Percentiles rank a stretch among this genome's conserved stretches.
Conservation (phyloP, 2,113 vertebrate genomes). For the Casuarius casuarius region DNA sequence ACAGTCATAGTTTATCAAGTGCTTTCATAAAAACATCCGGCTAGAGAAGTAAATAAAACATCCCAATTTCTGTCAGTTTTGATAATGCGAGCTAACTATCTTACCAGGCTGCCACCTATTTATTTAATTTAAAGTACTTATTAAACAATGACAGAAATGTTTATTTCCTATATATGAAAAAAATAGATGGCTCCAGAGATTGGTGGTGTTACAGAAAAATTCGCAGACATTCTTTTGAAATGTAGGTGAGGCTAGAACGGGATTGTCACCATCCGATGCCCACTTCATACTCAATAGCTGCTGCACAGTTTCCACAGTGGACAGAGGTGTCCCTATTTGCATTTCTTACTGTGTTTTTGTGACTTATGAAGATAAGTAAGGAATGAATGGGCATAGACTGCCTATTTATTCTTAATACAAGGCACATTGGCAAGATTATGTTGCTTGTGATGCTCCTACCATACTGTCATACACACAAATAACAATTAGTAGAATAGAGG, state of each 20-base stretch:
- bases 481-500: background rate
- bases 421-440: background rate
- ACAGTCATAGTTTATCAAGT: background rate
- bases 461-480: background rate
- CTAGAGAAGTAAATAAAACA: background rate
- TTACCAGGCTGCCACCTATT: background rate
- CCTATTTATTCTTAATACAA: slow-evolving; percentile 6
- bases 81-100: background rate
- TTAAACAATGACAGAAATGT: background rate
- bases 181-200: background rate
- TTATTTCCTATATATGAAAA: background rate
- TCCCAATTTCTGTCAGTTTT: background rate
- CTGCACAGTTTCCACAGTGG: slow-evolving; percentile 19
- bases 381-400: slow-evolving; percentile 25
- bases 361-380: slow-evolving; percentile 13
- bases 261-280: background rate
- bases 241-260: background rate
- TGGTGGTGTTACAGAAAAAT: background rate
- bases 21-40: background rate
- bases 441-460: slow-evolving; percentile 15
- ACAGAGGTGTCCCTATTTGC: slow-evolving; percentile 51
- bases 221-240: background rate
- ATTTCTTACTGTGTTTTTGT: background rate
- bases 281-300: slow-evolving; percentile 1
- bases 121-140: background rate